Percentiles rank a stretch among this genome's conserved stretches.
phyloP scores from a whole-genome alignment of 2,113 vertebrate species.

The Sciurus niger region DNA sequence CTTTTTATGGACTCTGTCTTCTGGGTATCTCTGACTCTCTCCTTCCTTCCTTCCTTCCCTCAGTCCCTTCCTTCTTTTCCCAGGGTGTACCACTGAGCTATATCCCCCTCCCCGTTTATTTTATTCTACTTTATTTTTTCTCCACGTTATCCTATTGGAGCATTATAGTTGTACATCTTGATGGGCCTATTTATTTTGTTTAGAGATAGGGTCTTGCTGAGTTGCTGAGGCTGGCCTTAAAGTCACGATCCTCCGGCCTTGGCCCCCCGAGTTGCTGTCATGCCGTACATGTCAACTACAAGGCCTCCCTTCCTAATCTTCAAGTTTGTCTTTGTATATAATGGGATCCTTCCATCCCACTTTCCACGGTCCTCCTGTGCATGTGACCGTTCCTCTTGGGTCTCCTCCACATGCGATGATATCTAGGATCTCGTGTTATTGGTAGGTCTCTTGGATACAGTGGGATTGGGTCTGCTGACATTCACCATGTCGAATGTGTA shows the following conservation, averaged over 20 bases:
- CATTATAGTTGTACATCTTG: too few species aligned
- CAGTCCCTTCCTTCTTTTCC: too few species aligned
- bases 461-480: neutral
- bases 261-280: neutral
- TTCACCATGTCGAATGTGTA: neutral
- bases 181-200: too few species aligned
- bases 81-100: neutral
- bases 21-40: too few species aligned
- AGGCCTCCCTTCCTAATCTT: neutral
- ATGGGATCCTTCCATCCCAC: neutral
- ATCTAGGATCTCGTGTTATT: neutral
- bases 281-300: neutral
- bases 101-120: neutral
- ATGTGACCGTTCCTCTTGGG: neutral
- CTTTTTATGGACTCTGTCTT: neutral
- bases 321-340: neutral
- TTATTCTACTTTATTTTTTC: too few species aligned
- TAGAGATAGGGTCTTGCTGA: neutral
- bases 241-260: neutral
- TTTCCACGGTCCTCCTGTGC: neutral
- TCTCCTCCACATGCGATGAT: neutral
- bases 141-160: too few species aligned
- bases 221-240: neutral
- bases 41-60: neutral
- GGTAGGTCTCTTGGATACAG: neutral